Base-by-base conservation (phyloP, 2,888 invertebrate genomes). In the Zaprionus lineosus region DNA sequence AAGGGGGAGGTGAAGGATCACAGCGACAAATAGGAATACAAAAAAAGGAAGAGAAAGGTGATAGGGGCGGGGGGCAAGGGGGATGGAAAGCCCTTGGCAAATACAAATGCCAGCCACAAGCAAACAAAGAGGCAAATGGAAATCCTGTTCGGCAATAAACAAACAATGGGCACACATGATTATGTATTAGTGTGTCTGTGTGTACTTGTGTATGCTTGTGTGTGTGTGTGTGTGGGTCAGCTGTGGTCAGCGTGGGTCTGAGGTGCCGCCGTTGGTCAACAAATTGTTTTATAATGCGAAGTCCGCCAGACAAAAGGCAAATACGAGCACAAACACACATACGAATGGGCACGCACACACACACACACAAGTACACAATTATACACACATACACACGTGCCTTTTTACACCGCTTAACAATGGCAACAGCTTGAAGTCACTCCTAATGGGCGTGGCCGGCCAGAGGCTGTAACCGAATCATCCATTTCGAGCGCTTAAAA, bases 201-300 rank as follows among this genome's bases (percentile, higher is more conserved):
- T 11, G 52, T n/a, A 41, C 14, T 5, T 34, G 28, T 9, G 18
- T 31, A 34, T 26, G 44, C 31, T 43, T 28, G 34, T 19, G 21
- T 28, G 33, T 33, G 41, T 46, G 36, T 56, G 50, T 55, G 58
- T 55, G 58, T 47, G 48, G 69, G 81, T 81, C 74, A 77, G 74
- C 52, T 63, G 64, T 37, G 64, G 64, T 62, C 59, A 53, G 48
- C 44, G 40, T 24, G 2, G 2, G 24, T 4, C n/a, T 2, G 21
- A 5, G 21, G 3, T 67, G 62, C 60, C 73, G 64, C 74, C 62
- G 67, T n/a, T 66, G 85, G 85, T 85, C 76, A 78, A 84, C 81
- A 85, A 83, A 83, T 84, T 86, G 79, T 82, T 85, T 82, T 84
- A 82, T 84, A 84, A 84, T 82, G 73, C 66, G 55, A 50, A 50